Conservation (phyloP, 2,797 vertebrate species). For the Distichodus sexfasciatus region DNA sequence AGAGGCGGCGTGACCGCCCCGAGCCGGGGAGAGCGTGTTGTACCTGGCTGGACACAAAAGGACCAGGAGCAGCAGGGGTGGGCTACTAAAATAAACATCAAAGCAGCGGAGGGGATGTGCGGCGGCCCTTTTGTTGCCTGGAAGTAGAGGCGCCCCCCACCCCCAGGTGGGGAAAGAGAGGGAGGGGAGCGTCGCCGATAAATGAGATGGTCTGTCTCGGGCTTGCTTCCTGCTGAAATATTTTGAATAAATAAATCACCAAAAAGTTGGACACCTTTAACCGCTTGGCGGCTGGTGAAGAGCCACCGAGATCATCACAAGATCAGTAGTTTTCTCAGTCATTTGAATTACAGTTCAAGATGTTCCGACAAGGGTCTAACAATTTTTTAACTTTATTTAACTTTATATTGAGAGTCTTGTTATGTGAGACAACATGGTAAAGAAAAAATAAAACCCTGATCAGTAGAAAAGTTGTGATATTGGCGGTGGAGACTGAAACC, state of each 20-base stretch:
- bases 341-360: too few species aligned
- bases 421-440: too few species aligned
- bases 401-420: too few species aligned
- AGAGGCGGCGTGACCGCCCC: conserved; percentile 55
- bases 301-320: conserved; percentile 28
- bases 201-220: conserved; percentile 77
- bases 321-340: too few species aligned
- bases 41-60: conserved; percentile 85
- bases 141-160: conserved; percentile 77
- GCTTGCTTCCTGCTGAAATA: conserved; percentile 76
- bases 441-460: too few species aligned
- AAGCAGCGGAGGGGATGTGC: conserved; percentile 74
- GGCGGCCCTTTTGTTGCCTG: conserved; percentile 78
- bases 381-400: too few species aligned
- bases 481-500: too few species aligned
- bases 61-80: conserved; percentile 66
- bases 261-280: conserved; percentile 60
- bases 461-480: too few species aligned
- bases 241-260: conserved; percentile 83
- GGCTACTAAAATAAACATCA: conserved; percentile 82
- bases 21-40: conserved; percentile 63
- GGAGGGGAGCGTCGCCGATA: conserved; percentile 37
- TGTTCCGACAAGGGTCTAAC: too few species aligned
- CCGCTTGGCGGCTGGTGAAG: conserved; percentile 56
- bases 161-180: conserved; percentile 42